Base-by-base conservation (phyloP, 2,888 invertebrate genomes). In the Ecdyonurus torrentis region DNA sequence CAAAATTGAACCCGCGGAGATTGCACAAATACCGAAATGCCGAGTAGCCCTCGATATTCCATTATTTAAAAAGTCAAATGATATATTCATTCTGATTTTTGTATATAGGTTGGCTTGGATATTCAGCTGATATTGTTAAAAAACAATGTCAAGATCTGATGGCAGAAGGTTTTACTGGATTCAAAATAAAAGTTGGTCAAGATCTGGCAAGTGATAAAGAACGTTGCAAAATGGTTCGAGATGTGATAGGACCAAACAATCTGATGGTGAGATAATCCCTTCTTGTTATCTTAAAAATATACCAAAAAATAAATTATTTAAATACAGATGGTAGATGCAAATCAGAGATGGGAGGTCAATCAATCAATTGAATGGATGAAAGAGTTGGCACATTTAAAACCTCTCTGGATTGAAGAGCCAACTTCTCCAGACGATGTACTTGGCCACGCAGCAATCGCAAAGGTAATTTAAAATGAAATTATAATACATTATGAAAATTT, bases 331-430 rank as follows among this genome's bases (percentile, higher is more conserved):
- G 81, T 91, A 2, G 91, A 92, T 71, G 90, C 91, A 0, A 92
- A 92, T 74, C 91, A 90, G 79, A 83, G 87, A 1, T 95, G 94
- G 93, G 88, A 89, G 70, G 87, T 92, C 2, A 76, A 83, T 63
- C 84, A 91, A 74, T 87, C 94, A 0, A 89, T 94, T 64, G 83
- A 84, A 15, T 93, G 92, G 91, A 88, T 91, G 85, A 84, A 83
- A 72, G 75, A 84, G 62, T 74, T 94, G 64, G 82, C 85, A 1
- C 81, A 84, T 53, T 85, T 85, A 70, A 86, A 87, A 68, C 84
- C 87, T 1, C 73, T 85, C 62, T 95, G 93, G 93, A 92, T 95
- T 63, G 94, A 95, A 74, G 94, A 95, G 71, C 94, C 94, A 0
- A 95, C 94, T 0, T 89, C 88, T 2, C 92, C 93, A 0, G 94